Evolutionary conservation across 2,797 vertebrate genomes (phyloP), one percentile per base, ranked within the genome.

Genomic region (Sphenodon punctatus): DNA sequence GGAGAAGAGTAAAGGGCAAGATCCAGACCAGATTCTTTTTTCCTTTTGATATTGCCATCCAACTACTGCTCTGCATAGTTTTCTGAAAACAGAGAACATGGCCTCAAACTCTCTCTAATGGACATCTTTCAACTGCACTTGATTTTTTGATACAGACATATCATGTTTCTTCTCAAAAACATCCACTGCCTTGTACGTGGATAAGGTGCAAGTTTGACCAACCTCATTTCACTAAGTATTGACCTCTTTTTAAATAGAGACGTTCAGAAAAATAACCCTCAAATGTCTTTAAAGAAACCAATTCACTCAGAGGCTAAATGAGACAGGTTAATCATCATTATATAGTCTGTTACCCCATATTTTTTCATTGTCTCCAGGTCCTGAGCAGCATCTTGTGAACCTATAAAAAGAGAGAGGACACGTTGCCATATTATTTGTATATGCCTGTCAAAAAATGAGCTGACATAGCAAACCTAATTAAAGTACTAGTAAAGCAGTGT

Each of bases 311-410:
- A 4, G 20, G 32, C 66, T 22, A 56, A 15, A 13, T 0, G 1
- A 8, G 2, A 27, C 14, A 65, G 4, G 0, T 6, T 7, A 8
- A 4, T 3, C 1, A 19, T 1, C 4, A 2, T 38, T 7, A 1
- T 0, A 8, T 1, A 2, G 6, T 7, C 19, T 49, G 65, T 90
- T 96, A 99, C 98, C 97, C 98, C 97, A 66, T 97, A 85, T 86
- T 97, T 97, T 78, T 93, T 97, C 92, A 99, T 86, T 14, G 95
- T 97, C 61, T 95, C 94, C 89, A 98, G 95, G 92, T 99, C 97
- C 86, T 99, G 97, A 60, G 98, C 98, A 36, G 96, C 97, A 91
- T 99, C 98, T 92, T 99, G 98, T 58, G 98, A 99, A 64, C 97
- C 98, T 99, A 69, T 22, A 56, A 93, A 55, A 84, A 94, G 8